phyloP scores from a whole-genome alignment of 1,140 invertebrate genomes.

The Heliconius eleuchia region DNA sequence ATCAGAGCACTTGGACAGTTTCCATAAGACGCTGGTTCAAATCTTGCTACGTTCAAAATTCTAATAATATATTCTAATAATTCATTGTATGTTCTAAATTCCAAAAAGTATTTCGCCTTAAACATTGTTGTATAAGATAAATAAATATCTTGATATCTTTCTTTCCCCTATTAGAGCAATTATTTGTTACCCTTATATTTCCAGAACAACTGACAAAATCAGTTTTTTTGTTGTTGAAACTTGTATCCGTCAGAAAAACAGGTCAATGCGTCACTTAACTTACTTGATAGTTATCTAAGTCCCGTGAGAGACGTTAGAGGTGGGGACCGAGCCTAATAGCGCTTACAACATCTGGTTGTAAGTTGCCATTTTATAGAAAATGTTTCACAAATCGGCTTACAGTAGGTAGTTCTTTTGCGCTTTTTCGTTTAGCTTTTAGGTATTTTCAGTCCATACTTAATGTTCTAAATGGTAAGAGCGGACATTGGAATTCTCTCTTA shows the following conservation, averaged over 20 bases:
- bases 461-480: background rate
- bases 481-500: background rate
- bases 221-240: background rate
- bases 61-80: no score
- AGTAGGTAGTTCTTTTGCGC: background rate
- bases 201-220: conserved; percentile 10
- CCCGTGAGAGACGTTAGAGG: conserved; percentile 26
- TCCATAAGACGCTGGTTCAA: no score
- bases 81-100: no score
- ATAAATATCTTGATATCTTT: conserved; percentile 2
- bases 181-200: background rate
- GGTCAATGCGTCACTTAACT: conserved; percentile 25
- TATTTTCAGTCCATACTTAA: background rate
- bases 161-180: background rate
- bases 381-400: conserved; percentile 23
- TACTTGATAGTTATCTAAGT: conserved; percentile 25
- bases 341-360: conserved; percentile 23
- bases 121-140: background rate
- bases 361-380: conserved; percentile 15
- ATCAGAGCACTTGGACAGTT: no score
- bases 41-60: no score
- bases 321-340: conserved; percentile 21
- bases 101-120: no score
- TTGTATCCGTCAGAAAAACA: conserved; percentile 5
- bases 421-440: background rate